These are phyloP conservation scores for Dryobotodes eremita DNA, from an alignment of 2,888 invertebrate genomes.

Conservation along the genomic window DNA sequence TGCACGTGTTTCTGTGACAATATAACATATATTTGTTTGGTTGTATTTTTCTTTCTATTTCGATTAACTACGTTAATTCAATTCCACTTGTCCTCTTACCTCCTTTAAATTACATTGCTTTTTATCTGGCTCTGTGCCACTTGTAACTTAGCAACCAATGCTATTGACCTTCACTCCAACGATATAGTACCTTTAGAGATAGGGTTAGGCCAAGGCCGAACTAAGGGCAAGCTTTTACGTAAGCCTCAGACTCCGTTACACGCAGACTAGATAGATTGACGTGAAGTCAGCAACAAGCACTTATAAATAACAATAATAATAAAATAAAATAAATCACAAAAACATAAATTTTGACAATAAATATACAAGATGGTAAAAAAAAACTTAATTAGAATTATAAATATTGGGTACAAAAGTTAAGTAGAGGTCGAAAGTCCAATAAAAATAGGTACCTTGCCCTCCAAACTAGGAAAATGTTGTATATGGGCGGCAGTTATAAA, in stretches of 20 bases:
- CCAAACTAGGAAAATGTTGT: too few species aligned
- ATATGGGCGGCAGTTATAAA: too few species aligned
- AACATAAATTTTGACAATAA: too few species aligned
- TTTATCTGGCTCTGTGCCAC: constrained; percentile 47
- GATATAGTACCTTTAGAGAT: constrained; percentile 28
- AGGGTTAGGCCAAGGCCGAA: constrained; percentile 30
- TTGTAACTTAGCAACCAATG: constrained; percentile 25
- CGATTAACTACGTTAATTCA: not conserved
- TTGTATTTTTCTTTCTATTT: not conserved
- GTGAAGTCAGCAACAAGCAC: not conserved
- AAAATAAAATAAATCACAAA: too few species aligned
- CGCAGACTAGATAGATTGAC: not conserved
- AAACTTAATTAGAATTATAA: too few species aligned
- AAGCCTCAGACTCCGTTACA: not conserved
- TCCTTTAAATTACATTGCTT: constrained; percentile 19
- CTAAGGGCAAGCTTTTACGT: constrained; percentile 5
- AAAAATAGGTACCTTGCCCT: too few species aligned
- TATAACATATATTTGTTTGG: not conserved
- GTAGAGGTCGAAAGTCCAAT: too few species aligned
- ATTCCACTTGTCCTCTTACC: constrained; percentile 7
- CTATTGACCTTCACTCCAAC: constrained; percentile 34
- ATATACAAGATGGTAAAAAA: too few species aligned
- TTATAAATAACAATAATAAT: too few species aligned
- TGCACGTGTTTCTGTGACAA: not conserved
- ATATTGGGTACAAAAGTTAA: too few species aligned